Conservation (phyloP, 1,140 invertebrate species). For the Drosophila sp. region DNA sequence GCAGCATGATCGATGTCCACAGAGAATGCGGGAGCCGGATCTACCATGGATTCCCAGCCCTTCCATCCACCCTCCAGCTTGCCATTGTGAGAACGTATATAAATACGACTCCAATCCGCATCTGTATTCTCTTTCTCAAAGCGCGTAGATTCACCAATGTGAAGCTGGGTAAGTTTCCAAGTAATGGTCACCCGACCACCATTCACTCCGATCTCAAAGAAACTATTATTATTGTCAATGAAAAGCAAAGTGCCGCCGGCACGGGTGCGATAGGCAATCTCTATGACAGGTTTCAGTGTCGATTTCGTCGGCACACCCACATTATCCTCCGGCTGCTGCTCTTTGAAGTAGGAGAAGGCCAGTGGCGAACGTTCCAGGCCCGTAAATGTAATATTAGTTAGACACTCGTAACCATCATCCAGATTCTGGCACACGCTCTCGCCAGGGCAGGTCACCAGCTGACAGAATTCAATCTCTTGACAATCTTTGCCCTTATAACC, state of each 20-base stretch:
- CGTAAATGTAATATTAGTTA: slow-evolving; percentile 93
- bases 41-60: slow-evolving; percentile 79
- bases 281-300: slow-evolving; percentile 82
- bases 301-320: slow-evolving; percentile 55
- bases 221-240: slow-evolving; percentile 84
- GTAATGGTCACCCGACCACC: slow-evolving; percentile 87
- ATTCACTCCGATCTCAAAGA: slow-evolving; percentile 89
- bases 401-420: slow-evolving; percentile 90
- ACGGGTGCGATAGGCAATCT: slow-evolving; percentile 88
- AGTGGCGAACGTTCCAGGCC: slow-evolving; percentile 87
- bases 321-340: slow-evolving; percentile 64
- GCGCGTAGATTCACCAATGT: slow-evolving; percentile 83
- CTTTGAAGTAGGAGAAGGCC: slow-evolving; percentile 70
- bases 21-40: slow-evolving; percentile 74
- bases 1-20: slow-evolving; percentile 71
- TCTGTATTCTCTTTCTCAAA: slow-evolving; percentile 87
- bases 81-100: slow-evolving; percentile 84
- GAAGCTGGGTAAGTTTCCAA: slow-evolving; percentile 86
- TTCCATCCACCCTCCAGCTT: slow-evolving; percentile 84
- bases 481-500: slow-evolving; percentile 97
- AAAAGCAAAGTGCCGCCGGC: slow-evolving; percentile 89
- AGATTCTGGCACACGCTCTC: slow-evolving; percentile 93
- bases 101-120: slow-evolving; percentile 87
- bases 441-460: slow-evolving; percentile 91
- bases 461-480: slow-evolving; percentile 95